Evolutionary conservation across 35 echinoderm and acorn worm genomes (phyloP), one percentile per base, ranked within the genome.

Genomic region (Hemicentrotus pulcherrimus): DNA sequence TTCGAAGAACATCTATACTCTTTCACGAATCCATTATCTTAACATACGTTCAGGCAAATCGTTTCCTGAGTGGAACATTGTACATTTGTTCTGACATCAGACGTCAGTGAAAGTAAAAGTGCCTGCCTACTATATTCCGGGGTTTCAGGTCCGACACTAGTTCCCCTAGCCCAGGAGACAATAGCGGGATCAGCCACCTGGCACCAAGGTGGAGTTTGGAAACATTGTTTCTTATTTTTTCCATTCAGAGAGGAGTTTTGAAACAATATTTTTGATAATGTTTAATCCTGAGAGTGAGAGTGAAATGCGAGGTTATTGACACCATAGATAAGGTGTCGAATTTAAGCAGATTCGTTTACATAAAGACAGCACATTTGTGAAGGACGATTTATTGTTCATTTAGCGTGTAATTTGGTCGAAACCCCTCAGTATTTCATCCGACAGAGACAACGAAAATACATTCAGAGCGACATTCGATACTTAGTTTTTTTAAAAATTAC

Each of bases 71-170:
- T 78, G 7, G 19, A 78, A 78, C 65, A 78, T 78, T 78, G 19
- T 7, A 28, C 65, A n/a, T 78, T 59, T 11, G 16, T 59, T 14
- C 52, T 59, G 16, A 11, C 11, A 59, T 59, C 52, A 59, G 52
- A 78, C 65, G 65, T 78, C 65, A 78, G 65, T 78, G 65, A 78
- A 78, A 78, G 65, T 78, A 78, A 78, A 78, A 78, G 65, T 78
- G 65, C 18, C 28, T 78, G 65, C 65, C 65, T 78, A 28, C 65
- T 78, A 8, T 78, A n/a, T 78, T 78, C 65, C 50, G 28, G 19
- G 65, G 65, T 78, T 78, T 78, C 65, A 78, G 19, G 65, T 78
- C 65, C 65, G 65, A 28, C 24, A 28, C 6, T 4, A 8, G 65
- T 78, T 78, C 65, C 65, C 24, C 65, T n/a, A 22, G 22, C 65